Base-by-base conservation (phyloP, 2,888 invertebrate genomes). In the Amblyjoppa fuscipennis region DNA sequence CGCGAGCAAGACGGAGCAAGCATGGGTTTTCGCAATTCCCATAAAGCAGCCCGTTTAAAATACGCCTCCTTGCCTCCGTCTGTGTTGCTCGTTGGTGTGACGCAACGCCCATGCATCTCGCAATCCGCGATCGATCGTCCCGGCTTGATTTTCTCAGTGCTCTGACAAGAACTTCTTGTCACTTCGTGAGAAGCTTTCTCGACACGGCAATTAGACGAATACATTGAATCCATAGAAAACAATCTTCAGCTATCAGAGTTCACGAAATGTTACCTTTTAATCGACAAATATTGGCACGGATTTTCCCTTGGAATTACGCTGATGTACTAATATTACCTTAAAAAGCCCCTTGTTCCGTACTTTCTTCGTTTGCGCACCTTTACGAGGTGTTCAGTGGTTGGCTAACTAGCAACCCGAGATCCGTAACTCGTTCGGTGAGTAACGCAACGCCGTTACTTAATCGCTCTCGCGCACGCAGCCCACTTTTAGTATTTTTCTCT, bases 401-500 rank as follows among this genome's bases (percentile, higher is more conserved):
- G 86, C 86, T 87, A 87, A 87, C 86, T 84, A 34, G 38, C 61
- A 31, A 56, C 38, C 49, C 49, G 77, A 87, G 87, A 86, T 83
- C 79, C 81, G 84, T 89, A 90, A 89, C 90, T 90, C 82, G 87
- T 81, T 78, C 69, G 79, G 79, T 75, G 71, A 81, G 82, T 85
- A 89, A 87, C 90, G 91, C 89, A 90, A 90, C 89, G 68, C 87
- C 87, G 88, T 91, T 90, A 90, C 90, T 89, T 90, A 90, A 90
- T 90, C 88, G 87, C 81, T 86, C 80, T 87, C 84, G 71, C 74
- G 87, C 86, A 85, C 81, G 69, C 79, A 64, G 68, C 73, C 53
- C 78, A 86, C 80, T 76, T 79, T 83, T 75, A 75, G 73, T 61
- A 64, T 69, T 74, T 74, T 41, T 81, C 74, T 59, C 76, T 71